phyloP scores from a whole-genome alignment of 2,888 invertebrate species.

The Napeogenes sylphis region DNA sequence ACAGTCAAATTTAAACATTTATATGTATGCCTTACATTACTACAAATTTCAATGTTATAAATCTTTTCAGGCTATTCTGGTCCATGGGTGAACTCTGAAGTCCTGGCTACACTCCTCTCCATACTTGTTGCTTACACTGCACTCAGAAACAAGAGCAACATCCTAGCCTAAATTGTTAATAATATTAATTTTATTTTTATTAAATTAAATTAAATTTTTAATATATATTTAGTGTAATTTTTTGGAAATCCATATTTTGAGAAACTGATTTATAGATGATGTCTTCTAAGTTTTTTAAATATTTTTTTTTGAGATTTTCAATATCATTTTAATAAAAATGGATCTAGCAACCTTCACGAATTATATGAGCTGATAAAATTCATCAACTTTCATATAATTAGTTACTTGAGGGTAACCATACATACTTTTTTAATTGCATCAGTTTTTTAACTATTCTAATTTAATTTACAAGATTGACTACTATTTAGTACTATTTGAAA shows the following conservation, averaged over 20 bases:
- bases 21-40: too few species aligned
- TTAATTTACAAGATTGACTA: too few species aligned
- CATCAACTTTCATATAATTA: too few species aligned
- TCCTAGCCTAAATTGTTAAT: constrained; percentile 77
- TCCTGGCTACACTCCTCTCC: constrained; percentile 88
- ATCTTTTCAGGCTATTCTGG: constrained; percentile 86
- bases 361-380: too few species aligned
- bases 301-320: background rate
- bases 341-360: too few species aligned
- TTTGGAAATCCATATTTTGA: background rate
- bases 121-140: constrained; percentile 91
- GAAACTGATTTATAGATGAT: too few species aligned
- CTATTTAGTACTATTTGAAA: too few species aligned
- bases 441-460: too few species aligned
- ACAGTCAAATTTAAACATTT: background rate
- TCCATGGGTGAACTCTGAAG: constrained; percentile 95
- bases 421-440: too few species aligned
- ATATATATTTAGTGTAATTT: constrained; percentile 23
- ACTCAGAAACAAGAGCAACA: constrained; percentile 88
- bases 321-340: too few species aligned
- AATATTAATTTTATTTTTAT: constrained; percentile 42
- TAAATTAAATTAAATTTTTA: constrained; percentile 49
- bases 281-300: too few species aligned
- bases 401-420: too few species aligned
- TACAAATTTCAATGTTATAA: constrained; percentile 9